Evolutionary conservation across 1,140 invertebrate species (phyloP).

Genomic region (Ganaspis sp.): DNA sequence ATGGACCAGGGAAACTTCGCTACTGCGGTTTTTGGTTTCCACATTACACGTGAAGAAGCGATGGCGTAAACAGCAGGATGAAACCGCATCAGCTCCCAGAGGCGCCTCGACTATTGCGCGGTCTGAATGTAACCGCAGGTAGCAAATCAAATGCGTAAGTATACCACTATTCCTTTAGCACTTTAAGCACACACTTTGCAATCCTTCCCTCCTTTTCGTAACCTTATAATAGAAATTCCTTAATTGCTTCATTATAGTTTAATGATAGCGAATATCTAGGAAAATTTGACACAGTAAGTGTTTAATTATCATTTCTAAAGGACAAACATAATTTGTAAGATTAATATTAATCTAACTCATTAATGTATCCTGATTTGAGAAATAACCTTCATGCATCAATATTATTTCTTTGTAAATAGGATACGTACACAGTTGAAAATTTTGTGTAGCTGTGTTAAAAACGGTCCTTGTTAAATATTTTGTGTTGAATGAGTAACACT

Average conservation of each 20-base stretch:
- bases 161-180: background rate
- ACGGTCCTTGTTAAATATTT: no score
- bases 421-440: no score
- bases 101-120: conserved; percentile 10
- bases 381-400: no score
- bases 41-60: conserved; percentile 28
- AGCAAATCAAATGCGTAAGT: conserved; percentile 31
- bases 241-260: background rate
- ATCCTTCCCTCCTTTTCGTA: background rate
- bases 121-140: conserved; percentile 18
- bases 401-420: no score
- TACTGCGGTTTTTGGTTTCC: conserved; percentile 23
- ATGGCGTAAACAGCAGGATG: conserved; percentile 22
- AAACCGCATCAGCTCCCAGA: conserved; percentile 26
- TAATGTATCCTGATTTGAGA: no score
- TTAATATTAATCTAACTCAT: no score
- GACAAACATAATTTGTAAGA: background rate
- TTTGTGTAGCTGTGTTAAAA: no score
- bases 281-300: no score
- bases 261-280: background rate
- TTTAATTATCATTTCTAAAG: background rate
- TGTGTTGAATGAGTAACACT: no score
- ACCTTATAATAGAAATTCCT: background rate
- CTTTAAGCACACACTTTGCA: background rate
- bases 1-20: conserved; percentile 11